Conservation (phyloP, 2,113 vertebrate species). For the Nipponia nippon region DNA sequence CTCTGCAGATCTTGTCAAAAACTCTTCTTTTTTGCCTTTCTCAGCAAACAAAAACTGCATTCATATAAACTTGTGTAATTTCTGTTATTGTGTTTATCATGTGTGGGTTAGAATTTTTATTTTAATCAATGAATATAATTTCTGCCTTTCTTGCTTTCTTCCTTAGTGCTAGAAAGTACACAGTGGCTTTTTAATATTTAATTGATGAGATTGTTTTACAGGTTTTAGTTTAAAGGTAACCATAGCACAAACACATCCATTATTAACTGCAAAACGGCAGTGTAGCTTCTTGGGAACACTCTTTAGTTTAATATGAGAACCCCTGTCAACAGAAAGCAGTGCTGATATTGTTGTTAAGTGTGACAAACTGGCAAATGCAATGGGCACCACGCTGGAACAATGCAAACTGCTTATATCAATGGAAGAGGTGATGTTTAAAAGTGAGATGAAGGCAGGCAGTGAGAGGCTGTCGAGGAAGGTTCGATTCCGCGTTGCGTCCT, state of each 20-base stretch:
- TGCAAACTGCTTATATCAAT: conserved; percentile 74
- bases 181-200: conserved; percentile 83
- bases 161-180: conserved; percentile 46
- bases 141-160: not conserved
- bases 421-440: conserved; percentile 73
- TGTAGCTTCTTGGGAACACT: conserved; percentile 72
- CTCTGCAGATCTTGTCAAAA: not conserved
- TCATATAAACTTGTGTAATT: not conserved
- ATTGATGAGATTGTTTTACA: conserved; percentile 79
- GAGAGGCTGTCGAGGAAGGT: conserved; percentile 85
- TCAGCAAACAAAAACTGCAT: not conserved
- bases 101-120: not conserved
- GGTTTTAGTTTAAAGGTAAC: conserved; percentile 93
- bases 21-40: not conserved
- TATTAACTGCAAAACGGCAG: conserved; percentile 80
- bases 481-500: conserved; percentile 92
- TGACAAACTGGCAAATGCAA: conserved; percentile 44
- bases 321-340: conserved; percentile 55
- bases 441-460: conserved; percentile 58
- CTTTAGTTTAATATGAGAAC: conserved; percentile 62
- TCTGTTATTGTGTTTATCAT: not conserved
- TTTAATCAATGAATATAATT: not conserved
- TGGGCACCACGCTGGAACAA: conserved; percentile 61
- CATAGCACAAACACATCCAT: conserved; percentile 88
- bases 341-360: conserved; percentile 47